Conservation (phyloP, 2,797 vertebrate genomes). For the Lophius americanus region DNA sequence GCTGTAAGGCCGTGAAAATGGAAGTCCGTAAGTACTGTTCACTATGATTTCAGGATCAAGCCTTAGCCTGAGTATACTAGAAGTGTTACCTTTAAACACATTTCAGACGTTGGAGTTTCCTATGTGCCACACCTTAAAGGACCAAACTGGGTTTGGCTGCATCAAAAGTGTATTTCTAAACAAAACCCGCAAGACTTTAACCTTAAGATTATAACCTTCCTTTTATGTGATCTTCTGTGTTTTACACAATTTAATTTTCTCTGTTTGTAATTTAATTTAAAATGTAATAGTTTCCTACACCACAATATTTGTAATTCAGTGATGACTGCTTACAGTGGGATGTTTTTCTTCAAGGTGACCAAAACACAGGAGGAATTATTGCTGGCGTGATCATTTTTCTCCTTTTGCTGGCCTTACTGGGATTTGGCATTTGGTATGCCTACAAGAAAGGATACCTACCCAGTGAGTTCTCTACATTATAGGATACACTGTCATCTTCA, state of each 20-base stretch:
- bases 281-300: not conserved
- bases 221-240: not conserved
- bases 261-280: not conserved
- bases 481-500: not conserved
- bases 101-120: not conserved
- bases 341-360: slow-evolving; percentile 77
- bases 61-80: not conserved
- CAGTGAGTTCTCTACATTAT: slow-evolving; percentile 79
- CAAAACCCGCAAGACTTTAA: not conserved
- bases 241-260: not conserved
- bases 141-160: slow-evolving; percentile 15
- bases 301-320: not conserved
- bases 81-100: not conserved
- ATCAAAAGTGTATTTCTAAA: not conserved
- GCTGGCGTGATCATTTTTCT: slow-evolving; percentile 87
- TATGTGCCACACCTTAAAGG: not conserved
- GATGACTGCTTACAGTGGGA: slow-evolving; percentile 3
- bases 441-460: slow-evolving; percentile 88
- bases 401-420: slow-evolving; percentile 81
- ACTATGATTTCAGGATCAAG: not conserved
- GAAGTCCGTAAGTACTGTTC: slow-evolving; percentile 84
- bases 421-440: slow-evolving; percentile 89
- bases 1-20: slow-evolving; percentile 73
- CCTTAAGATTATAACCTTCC: not conserved
- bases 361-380: slow-evolving; percentile 89